Evolutionary conservation across 1,140 invertebrate genomes (phyloP).

Genomic region (Leptonema lineaticorne): DNA sequence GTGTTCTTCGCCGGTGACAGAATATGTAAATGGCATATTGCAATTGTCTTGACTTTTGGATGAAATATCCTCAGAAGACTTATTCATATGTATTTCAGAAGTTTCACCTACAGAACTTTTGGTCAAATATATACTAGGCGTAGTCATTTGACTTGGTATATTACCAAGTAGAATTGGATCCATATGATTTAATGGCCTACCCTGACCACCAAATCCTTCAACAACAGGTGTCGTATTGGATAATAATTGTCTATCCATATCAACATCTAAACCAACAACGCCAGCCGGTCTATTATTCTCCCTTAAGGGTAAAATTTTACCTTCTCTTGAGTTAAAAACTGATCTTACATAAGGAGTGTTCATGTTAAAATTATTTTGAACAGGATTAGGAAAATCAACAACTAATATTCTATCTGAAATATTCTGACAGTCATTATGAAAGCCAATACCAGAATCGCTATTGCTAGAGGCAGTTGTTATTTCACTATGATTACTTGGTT

Average conservation of each 20-base stretch:
- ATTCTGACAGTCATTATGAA: constrained; percentile 81
- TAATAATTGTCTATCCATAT: constrained; percentile 51
- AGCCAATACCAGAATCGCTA: constrained; percentile 92
- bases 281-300: constrained; percentile 47
- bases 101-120: constrained; percentile 34
- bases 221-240: constrained; percentile 56
- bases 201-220: constrained; percentile 54
- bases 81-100: constrained; percentile 8
- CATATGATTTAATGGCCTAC: constrained; percentile 48
- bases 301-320: constrained; percentile 45
- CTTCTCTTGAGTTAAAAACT: constrained; percentile 42
- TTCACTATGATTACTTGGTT: constrained; percentile 77
- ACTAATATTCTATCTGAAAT: constrained; percentile 79
- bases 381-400: constrained; percentile 67
- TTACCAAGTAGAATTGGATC: constrained; percentile 48
- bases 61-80: constrained; percentile 1
- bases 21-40: constrained; percentile 25
- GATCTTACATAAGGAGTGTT: constrained; percentile 43
- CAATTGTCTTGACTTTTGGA: constrained; percentile 21
- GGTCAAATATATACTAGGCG: constrained; percentile 28
- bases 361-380: constrained; percentile 43
- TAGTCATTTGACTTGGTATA: constrained; percentile 30
- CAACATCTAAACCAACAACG: constrained; percentile 51
- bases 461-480: constrained; percentile 88
- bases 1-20: constrained; percentile 16